A percentile compares a stretch with the other conserved stretches of the same genome.
Conservation (phyloP, 2,797 vertebrate species). For the Enteromius anoplus region DNA sequence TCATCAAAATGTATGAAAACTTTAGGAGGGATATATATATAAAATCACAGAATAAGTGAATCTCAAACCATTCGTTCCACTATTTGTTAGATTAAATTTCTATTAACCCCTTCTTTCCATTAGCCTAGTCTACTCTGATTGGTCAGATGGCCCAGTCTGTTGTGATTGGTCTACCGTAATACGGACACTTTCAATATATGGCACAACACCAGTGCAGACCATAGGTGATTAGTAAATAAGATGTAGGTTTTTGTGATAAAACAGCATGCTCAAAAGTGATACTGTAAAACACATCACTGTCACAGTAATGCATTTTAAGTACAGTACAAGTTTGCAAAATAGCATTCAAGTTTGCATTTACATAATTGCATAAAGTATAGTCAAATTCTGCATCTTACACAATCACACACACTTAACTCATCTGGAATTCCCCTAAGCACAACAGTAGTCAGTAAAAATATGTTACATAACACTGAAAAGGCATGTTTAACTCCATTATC, state of each 20-base stretch:
- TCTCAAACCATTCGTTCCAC: too few species aligned
- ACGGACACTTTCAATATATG: background rate
- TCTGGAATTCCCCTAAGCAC: constrained; percentile 28
- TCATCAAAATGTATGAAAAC: background rate
- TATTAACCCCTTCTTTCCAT: too few species aligned
- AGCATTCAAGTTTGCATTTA: background rate
- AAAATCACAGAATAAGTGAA: too few species aligned
- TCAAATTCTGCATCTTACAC: constrained; percentile 19
- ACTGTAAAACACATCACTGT: background rate
- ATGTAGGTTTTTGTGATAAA: background rate
- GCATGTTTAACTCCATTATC: constrained; percentile 54
- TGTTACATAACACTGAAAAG: constrained; percentile 39
- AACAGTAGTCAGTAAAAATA: constrained; percentile 10
- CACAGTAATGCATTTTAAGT: background rate
- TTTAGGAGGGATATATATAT: background rate
- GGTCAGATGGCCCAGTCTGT: too few species aligned
- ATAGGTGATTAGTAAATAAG: background rate
- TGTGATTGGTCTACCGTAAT: too few species aligned
- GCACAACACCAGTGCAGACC: background rate
- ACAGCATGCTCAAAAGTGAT: background rate
- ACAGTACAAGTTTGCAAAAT: background rate
- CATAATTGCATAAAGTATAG: background rate
- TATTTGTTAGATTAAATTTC: too few species aligned
- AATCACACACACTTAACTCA: constrained; percentile 45
- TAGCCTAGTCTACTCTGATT: too few species aligned